Percentiles rank a stretch among this genome's conserved stretches.
These are phyloP conservation scores for Sweltsa coloradensis DNA, from an alignment of 1,140 invertebrate species.

Conservation along the genomic window DNA sequence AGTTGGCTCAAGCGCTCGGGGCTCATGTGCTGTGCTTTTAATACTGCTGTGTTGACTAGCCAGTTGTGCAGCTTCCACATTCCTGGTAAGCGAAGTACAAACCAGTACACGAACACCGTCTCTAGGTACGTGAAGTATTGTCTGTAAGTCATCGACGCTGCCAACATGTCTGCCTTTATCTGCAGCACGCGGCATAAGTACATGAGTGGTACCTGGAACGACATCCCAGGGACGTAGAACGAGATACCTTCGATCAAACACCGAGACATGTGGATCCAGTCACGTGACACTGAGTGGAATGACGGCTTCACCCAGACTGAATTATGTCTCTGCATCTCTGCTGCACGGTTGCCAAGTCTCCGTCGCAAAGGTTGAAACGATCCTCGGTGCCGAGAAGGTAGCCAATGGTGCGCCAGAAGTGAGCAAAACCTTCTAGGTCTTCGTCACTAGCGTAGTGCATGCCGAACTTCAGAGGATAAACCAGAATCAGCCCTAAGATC, in stretches of 20 bases:
- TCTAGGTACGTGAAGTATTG: constrained; percentile 17
- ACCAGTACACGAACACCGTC: constrained; percentile 17
- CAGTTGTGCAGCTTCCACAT: constrained; percentile 14
- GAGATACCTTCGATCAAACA: constrained; percentile 26
- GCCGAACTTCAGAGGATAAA: constrained; percentile 27
- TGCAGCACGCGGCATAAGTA: constrained; percentile 25
- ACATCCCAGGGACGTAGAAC: constrained; percentile 23
- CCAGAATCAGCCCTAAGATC: constrained; percentile 6
- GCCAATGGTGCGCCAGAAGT: constrained; percentile 36
- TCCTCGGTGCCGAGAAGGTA: constrained; percentile 34
- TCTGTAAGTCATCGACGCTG: constrained; percentile 20
- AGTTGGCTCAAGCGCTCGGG: too few species aligned
- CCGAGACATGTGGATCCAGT: constrained; percentile 34
- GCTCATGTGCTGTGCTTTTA: too few species aligned
- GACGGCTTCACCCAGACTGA: constrained; percentile 28
- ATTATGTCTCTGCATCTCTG: constrained; percentile 29
- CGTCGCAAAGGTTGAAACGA: constrained; percentile 41
- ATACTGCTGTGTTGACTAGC: too few species aligned
- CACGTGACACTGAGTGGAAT: constrained; percentile 23
- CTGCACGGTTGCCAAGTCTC: constrained; percentile 29
- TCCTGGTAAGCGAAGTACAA: constrained; percentile 13
- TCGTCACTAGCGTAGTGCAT: constrained; percentile 17
- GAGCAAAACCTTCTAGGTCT: constrained; percentile 32
- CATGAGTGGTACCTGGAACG: constrained; percentile 23
- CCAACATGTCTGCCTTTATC: constrained; percentile 23